These are phyloP conservation scores for Polyergus mexicanus DNA, from an alignment of 1,140 invertebrate genomes.

Conservation along the genomic window DNA sequence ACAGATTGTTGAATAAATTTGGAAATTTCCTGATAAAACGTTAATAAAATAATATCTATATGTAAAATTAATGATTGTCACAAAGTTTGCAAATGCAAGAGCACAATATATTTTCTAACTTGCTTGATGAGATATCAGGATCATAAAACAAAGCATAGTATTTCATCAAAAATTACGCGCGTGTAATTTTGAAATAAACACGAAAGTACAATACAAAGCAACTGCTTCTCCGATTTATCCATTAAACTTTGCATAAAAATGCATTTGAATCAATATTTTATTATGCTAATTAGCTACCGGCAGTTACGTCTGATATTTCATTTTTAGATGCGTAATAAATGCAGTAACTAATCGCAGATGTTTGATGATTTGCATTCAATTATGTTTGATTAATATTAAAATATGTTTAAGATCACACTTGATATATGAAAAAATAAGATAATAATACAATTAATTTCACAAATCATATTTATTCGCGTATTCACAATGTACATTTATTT, in stretches of 20 bases:
- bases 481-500: not conserved
- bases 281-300: constrained; percentile 19
- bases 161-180: constrained; percentile 44
- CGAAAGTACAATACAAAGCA: not conserved
- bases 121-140: not conserved
- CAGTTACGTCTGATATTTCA: constrained; percentile 32
- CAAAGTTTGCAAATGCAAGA: not conserved
- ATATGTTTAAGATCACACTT: not conserved
- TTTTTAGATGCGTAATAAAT: constrained; percentile 19
- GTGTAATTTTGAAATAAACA: constrained; percentile 34
- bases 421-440: not conserved
- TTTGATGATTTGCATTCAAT: constrained; percentile 25
- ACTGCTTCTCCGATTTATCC: constrained; percentile 6
- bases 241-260: too few relatives aligned
- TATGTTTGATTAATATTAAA: not conserved
- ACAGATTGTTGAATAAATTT: not conserved
- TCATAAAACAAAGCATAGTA: constrained; percentile 2
- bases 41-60: not conserved
- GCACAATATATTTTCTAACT: constrained; percentile 15
- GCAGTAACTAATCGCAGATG: not conserved
- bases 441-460: constrained; percentile 16
- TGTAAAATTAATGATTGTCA: constrained; percentile 11
- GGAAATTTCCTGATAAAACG: not conserved
- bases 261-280: constrained; percentile 48
- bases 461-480: not conserved